Base-by-base conservation (phyloP, 2,113 vertebrate species). In the Typhlomys cinereus region DNA sequence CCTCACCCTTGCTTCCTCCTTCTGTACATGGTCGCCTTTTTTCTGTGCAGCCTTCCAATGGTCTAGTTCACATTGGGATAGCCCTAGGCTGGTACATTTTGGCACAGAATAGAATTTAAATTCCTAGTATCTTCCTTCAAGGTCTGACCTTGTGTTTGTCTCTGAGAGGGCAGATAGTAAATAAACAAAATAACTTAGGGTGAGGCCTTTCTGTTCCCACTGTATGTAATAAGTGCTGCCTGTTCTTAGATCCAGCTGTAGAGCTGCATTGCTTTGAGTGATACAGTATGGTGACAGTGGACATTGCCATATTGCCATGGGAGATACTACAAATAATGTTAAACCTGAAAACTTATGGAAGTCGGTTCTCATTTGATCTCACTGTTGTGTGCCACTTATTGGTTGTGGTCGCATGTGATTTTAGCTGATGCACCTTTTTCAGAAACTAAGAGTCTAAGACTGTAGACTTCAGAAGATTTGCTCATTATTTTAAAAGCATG, bases 401-500 rank as follows among this genome's bases (percentile, higher is more conserved):
- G 83, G 25, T 61, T 57, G 31, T 94, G 67, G 81, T 82, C 39
- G 54, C 36, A 61, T 54, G 57, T 44, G 39, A 41, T 48, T 67
- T 17, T 83, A 57, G 73, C 75, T 90, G 59, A 41, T 67, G 31
- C 34, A 88, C 66, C 50, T 73, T 93, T 94, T 90, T 88, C 36
- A 69, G 70, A 93, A 89, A 67, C 8, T 93, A 46, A 34, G 21
- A 62, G 34, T 67, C 73, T 92, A 76, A 57, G 31, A 50, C 79
- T 78, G 66, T 64, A 92, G 76, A 79, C 41, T 59, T 96, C 9
- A 95, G 66, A 90, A 81, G 54, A 73, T 41, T 89, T 91, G n/a
- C 15, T 92, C 10, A 66, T 89, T 88, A 52, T 78, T 93, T 96
- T 96, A n/a, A 95, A 94, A 94, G 82, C 61, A 74, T 90, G 46